Evolutionary conservation across 2,113 vertebrate genomes (phyloP).

Genomic region (Leucoraja erinaceus): DNA sequence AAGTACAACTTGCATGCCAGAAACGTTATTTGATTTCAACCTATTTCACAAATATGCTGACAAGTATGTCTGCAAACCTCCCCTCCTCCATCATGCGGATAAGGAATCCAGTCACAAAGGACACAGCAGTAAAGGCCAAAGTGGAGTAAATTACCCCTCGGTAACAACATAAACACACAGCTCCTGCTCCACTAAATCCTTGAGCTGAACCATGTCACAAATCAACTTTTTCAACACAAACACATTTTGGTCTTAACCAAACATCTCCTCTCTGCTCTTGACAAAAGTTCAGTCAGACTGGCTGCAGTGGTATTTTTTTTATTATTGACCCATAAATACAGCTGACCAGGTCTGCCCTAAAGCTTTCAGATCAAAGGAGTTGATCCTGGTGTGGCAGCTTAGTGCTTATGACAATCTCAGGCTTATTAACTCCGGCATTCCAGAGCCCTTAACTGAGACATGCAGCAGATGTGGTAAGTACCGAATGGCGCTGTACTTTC

Average conservation of each 20-base stretch:
- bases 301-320: conserved; percentile 17
- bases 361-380: conserved; percentile 21
- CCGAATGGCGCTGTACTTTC: background rate
- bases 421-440: conserved; percentile 20
- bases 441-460: background rate
- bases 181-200: conserved; percentile 16
- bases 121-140: background rate
- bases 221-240: conserved; percentile 21
- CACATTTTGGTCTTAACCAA: conserved; percentile 13
- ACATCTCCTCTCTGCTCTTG: background rate
- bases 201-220: background rate
- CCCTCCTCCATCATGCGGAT: background rate
- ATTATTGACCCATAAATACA: conserved; percentile 25
- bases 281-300: conserved; percentile 17
- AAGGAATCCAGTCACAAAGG: background rate
- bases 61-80: background rate
- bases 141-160: background rate
- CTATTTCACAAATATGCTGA: background rate
- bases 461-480: background rate
- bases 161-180: conserved; percentile 26
- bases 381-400: background rate
- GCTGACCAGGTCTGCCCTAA: conserved; percentile 2
- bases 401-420: background rate
- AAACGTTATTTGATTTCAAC: background rate
- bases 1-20: background rate